Base-by-base conservation (phyloP, 2,113 vertebrate species). In the Nothoprocta perdicaria region DNA sequence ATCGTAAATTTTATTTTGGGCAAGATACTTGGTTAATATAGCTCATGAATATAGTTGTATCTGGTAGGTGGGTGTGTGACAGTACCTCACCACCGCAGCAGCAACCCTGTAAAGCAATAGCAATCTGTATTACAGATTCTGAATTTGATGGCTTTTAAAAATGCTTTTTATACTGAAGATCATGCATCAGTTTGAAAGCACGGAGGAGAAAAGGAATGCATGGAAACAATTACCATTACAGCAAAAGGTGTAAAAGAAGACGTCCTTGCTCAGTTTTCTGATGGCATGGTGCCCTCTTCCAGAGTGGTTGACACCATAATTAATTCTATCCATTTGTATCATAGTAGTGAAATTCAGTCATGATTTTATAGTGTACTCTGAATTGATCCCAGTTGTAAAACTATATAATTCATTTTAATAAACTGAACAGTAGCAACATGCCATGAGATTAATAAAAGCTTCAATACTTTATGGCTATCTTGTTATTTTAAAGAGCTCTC, bases 291-390 rank as follows among this genome's bases (percentile, higher is more conserved):
- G 74, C 58, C 74, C 55, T 95, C 10, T 79, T 91, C 55, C 74
- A 48, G 80, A 91, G 68, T 89, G 50, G 46, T 6, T 97, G 96
- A 95, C 91, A 91, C 93, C 26, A 74, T 95, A 95, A 96, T 97
- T 96, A 97, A 97, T 97, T 95, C 87, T 67, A 88, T 53, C 18
- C 29, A 87, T 95, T 96, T 96, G 58, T 89, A 95, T 93, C 78
- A 76, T 77, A 84, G 79, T 29, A 92, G 80, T 85, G 85, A 80
- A 96, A 96, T 92, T 96, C 74, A 43, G 8, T 95, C 33, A 84
- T 95, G 45, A 86, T 61, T 96, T 87, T 82, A 74, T 75, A 67
- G 5, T 79, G 66, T 91, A 48, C 33, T 86, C 80, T 82, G 62
- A 95, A 69, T 65, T 94, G 57, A 94, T 96, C 53, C 61, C 76